Conservation (phyloP, 2,113 vertebrate genomes). For the Channa argus region DNA sequence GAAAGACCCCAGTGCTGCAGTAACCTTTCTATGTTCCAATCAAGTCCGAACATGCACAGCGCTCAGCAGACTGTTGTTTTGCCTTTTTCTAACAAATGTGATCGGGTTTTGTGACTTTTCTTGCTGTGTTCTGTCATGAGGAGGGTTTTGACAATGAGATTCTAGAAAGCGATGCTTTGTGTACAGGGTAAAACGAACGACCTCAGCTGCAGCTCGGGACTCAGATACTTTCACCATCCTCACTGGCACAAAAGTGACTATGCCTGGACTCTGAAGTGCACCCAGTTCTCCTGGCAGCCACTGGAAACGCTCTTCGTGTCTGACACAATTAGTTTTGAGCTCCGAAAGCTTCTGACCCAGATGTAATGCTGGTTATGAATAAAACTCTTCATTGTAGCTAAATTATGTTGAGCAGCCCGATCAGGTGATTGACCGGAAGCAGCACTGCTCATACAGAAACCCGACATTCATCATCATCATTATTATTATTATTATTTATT, state of each 20-base stretch:
- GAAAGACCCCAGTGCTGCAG: slow-evolving; percentile 68
- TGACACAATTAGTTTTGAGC: background rate
- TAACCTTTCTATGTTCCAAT: slow-evolving; percentile 60
- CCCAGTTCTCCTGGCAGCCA: background rate
- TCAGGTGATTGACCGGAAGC: background rate
- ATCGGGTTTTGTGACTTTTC: slow-evolving; percentile 12
- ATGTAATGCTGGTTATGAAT: background rate
- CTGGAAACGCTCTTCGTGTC: background rate
- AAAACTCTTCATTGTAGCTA: background rate
- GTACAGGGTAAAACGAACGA: slow-evolving; percentile 60
- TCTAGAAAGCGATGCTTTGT: slow-evolving; percentile 17
- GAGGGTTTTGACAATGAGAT: slow-evolving; percentile 15
- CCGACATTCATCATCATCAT: too few relatives aligned
- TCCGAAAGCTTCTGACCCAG: too few relatives aligned
- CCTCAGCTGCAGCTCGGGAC: slow-evolving; percentile 5
- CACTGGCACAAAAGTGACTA: slow-evolving; percentile 13
- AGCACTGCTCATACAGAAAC: too few relatives aligned
- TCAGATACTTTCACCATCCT: background rate
- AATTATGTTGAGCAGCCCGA: background rate
- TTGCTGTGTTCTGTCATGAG: slow-evolving; percentile 5
- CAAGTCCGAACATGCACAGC: background rate
- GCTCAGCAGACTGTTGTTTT: too few relatives aligned
- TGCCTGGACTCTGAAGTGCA: background rate
- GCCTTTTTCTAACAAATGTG: background rate
- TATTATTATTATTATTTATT: too few relatives aligned